These are phyloP conservation scores for Salmo trutta DNA, from an alignment of 2,797 vertebrate genomes.

Conservation along the genomic window DNA sequence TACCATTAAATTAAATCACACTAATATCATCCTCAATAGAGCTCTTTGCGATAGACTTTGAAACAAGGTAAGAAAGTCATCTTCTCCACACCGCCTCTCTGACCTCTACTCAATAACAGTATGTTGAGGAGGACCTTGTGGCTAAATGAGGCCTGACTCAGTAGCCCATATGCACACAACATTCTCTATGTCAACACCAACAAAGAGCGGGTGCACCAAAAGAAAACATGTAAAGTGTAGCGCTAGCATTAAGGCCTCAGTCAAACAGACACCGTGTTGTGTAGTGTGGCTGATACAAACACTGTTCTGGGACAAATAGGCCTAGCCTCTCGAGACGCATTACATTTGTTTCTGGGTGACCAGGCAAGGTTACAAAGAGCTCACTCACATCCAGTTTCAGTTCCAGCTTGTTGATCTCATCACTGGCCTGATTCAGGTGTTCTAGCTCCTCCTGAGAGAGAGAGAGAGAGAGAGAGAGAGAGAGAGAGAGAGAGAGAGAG, in stretches of 20 bases:
- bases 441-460: slow-evolving; percentile 86
- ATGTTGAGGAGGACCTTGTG: neutral
- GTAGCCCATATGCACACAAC: too few relatives aligned
- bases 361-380: neutral
- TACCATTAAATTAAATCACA: neutral
- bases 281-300: neutral
- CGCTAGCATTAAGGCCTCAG: neutral
- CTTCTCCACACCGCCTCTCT: too few relatives aligned
- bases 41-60: neutral
- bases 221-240: neutral
- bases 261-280: neutral
- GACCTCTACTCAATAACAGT: neutral
- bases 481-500: neutral
- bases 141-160: neutral
- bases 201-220: neutral
- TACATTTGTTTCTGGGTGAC: neutral
- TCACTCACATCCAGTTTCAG: slow-evolving; percentile 86
- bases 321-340: neutral
- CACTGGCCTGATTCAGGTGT: slow-evolving; percentile 90
- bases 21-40: neutral
- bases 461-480: neutral
- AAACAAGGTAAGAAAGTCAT: neutral
- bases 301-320: neutral
- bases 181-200: neutral
- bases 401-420: slow-evolving; percentile 89